phyloP scores from a whole-genome alignment of 2,797 vertebrate species.

The Pangasius sanitwongsei region DNA sequence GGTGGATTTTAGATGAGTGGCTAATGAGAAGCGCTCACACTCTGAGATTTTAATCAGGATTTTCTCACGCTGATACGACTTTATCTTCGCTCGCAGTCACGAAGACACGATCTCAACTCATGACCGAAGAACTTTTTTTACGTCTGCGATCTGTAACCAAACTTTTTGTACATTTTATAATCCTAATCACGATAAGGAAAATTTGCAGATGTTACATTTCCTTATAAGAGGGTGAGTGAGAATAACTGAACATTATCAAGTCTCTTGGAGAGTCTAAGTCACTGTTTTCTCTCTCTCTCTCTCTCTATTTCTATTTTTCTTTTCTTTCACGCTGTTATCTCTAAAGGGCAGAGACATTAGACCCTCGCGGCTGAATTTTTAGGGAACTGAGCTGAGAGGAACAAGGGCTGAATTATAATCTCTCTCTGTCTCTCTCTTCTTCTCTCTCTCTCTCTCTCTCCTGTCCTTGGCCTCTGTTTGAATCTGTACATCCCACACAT shows the following conservation, averaged over 20 bases:
- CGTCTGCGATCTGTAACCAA: neutral
- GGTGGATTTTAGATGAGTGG: neutral
- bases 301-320: neutral
- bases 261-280: neutral
- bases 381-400: conserved; percentile 1
- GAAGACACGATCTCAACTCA: too few species aligned
- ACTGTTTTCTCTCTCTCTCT: neutral
- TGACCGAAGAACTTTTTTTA: too few species aligned
- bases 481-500: neutral
- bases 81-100: neutral
- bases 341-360: conserved; percentile 7
- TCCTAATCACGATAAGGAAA: neutral
- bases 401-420: conserved; percentile 15
- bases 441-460: neutral
- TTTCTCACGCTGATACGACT: neutral
- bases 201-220: neutral
- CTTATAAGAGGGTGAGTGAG: neutral
- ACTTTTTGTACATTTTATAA: neutral
- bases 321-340: neutral
- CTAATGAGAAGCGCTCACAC: neutral
- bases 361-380: neutral
- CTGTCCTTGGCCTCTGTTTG: neutral
- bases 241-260: neutral
- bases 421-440: neutral
- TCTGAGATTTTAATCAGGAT: neutral